Conservation (phyloP, 1,140 invertebrate genomes). For the Cecropterus lyciades region DNA sequence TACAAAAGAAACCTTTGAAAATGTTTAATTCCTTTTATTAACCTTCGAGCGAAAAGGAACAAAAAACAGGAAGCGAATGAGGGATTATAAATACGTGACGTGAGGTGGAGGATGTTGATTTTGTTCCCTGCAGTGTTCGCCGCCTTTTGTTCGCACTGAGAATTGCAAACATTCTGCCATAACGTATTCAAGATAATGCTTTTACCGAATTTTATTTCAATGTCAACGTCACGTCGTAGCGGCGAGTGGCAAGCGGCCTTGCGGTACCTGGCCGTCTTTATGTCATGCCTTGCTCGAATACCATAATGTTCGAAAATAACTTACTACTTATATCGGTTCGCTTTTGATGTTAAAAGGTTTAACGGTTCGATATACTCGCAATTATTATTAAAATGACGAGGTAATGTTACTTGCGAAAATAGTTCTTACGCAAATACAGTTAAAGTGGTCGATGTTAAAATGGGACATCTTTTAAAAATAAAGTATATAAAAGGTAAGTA, state of each 20-base stretch:
- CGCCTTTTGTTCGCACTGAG: slow-evolving; percentile 62
- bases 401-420: too few species aligned
- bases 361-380: too few species aligned
- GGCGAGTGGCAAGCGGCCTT: background rate
- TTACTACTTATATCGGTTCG: too few species aligned
- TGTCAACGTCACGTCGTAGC: slow-evolving; percentile 36
- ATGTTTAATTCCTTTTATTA: slow-evolving; percentile 65
- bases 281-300: background rate
- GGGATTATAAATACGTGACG: slow-evolving; percentile 76
- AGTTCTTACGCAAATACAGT: too few species aligned
- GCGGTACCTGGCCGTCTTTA: slow-evolving; percentile 1
- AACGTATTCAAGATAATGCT: slow-evolving; percentile 46
- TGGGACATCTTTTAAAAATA: too few species aligned
- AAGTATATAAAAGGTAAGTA: too few species aligned
- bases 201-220: slow-evolving; percentile 49
- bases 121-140: slow-evolving; percentile 59
- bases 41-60: slow-evolving; percentile 55
- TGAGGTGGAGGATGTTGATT: slow-evolving; percentile 73
- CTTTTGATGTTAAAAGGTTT: too few species aligned
- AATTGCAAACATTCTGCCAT: slow-evolving; percentile 58
- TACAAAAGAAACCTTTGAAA: slow-evolving; percentile 47
- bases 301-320: background rate
- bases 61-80: slow-evolving; percentile 74
- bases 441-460: too few species aligned
- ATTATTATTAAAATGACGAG: too few species aligned